These are phyloP conservation scores for Antennarius maculatus DNA, from an alignment of 2,797 vertebrate species.

Conservation along the genomic window DNA sequence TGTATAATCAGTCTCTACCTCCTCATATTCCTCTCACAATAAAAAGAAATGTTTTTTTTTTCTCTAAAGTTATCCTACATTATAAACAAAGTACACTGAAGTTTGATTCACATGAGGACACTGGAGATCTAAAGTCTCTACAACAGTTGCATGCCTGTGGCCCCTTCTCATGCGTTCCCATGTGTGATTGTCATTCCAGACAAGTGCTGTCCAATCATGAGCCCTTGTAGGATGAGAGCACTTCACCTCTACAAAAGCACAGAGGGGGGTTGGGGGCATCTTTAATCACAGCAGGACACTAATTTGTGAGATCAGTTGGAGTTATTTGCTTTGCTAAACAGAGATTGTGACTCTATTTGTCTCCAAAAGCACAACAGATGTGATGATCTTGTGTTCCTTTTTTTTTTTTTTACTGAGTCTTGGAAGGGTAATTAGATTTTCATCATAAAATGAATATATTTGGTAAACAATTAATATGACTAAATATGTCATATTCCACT, in stretches of 20 bases:
- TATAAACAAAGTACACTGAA: background rate
- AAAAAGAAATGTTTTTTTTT: slow-evolving; percentile 10
- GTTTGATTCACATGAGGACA: background rate
- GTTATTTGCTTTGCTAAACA: background rate
- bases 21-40: slow-evolving; percentile 20
- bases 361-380: background rate
- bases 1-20: slow-evolving; percentile 27
- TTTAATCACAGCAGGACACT: slow-evolving; percentile 19
- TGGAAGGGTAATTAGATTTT: background rate
- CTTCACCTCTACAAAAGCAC: slow-evolving; percentile 37
- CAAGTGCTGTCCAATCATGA: slow-evolving; percentile 45
- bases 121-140: slow-evolving; percentile 43
- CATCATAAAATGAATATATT: background rate
- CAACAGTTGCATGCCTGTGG: slow-evolving; percentile 24
- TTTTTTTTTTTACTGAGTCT: too few relatives aligned
- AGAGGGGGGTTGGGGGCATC: slow-evolving; percentile 1
- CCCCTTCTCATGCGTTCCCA: slow-evolving; percentile 54
- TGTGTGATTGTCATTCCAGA: slow-evolving; percentile 42
- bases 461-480: too few relatives aligned
- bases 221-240: slow-evolving; percentile 27
- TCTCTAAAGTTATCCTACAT: slow-evolving; percentile 15
- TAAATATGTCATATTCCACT: background rate
- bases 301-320: background rate
- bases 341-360: background rate
- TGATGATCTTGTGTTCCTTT: background rate